phyloP scores from a whole-genome alignment of 2,888 invertebrate genomes.

The Ellobium chinense region DNA sequence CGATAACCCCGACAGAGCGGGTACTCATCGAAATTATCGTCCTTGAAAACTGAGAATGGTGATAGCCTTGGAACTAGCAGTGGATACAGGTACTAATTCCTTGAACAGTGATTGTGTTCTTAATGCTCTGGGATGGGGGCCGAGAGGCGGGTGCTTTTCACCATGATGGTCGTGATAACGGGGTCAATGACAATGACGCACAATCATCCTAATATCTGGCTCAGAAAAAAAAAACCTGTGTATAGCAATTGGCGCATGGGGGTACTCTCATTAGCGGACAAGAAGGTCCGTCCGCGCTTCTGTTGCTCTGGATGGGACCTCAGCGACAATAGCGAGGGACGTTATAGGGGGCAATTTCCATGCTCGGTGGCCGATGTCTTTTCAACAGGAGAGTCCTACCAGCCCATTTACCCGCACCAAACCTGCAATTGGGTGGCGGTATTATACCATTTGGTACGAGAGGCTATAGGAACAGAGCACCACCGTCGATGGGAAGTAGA shows the following conservation, averaged over 20 bases:
- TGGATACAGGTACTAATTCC: no score
- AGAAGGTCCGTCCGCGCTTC: background rate
- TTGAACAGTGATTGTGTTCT: no score
- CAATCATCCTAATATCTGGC: background rate
- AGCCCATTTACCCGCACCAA: conserved; percentile 4
- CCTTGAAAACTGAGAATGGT: no score
- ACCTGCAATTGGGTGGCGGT: conserved; percentile 19
- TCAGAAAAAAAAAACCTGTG: no score
- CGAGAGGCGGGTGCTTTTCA: background rate
- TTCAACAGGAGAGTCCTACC: background rate
- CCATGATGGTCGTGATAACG: conserved; percentile 5
- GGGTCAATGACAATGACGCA: background rate
- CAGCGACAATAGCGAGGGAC: conserved; percentile 6
- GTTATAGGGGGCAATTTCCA: conserved; percentile 35
- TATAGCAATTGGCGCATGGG: background rate
- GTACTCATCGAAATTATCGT: no score
- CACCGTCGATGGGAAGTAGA: background rate
- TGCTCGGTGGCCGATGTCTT: conserved; percentile 21
- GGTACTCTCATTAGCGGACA: background rate
- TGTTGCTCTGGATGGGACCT: background rate
- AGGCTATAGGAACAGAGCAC: background rate
- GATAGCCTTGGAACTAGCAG: no score
- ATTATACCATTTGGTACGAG: background rate
- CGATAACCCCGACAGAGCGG: no score
- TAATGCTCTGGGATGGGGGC: no score